Percentiles rank a stretch among this genome's conserved stretches.
Conservation (phyloP, 2,797 vertebrate species). For the Sternarchorhynchus goeldii region DNA sequence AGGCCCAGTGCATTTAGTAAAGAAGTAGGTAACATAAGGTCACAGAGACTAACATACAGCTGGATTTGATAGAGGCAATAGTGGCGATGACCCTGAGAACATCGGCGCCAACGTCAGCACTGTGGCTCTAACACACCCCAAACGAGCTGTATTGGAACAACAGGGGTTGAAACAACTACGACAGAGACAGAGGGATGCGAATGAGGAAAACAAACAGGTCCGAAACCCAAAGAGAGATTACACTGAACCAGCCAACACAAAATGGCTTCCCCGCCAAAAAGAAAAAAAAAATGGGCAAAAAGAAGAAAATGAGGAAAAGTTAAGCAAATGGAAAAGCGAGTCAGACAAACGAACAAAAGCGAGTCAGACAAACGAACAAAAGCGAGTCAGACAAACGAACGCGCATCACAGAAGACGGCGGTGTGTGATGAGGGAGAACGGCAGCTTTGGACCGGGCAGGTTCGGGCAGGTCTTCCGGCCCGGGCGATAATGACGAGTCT, state of each 20-base stretch:
- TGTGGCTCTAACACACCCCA: not conserved
- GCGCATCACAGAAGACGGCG: constrained; percentile 22
- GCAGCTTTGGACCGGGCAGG: constrained; percentile 80
- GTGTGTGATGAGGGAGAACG: constrained; percentile 42
- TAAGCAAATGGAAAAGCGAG: not conserved
- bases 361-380: constrained; percentile 28
- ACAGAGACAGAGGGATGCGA: too few species aligned
- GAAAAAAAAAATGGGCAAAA: constrained; percentile 21
- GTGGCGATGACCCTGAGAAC: not conserved
- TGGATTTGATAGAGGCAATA: not conserved
- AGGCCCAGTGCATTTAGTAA: not conserved
- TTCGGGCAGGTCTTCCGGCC: constrained; percentile 80
- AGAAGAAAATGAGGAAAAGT: not conserved
- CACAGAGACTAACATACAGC: not conserved
- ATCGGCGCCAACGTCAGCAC: not conserved
- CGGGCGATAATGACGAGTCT: constrained; percentile 96
- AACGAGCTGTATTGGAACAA: too few species aligned
- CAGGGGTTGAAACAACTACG: too few species aligned
- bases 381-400: constrained; percentile 17
- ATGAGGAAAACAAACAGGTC: too few species aligned
- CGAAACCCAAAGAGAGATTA: too few species aligned
- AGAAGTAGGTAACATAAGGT: not conserved
- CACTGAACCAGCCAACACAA: not conserved
- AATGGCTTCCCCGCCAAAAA: not conserved
- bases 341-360: constrained; percentile 28